Conservation (phyloP, 2,113 vertebrate genomes). For the Mungos mungo region DNA sequence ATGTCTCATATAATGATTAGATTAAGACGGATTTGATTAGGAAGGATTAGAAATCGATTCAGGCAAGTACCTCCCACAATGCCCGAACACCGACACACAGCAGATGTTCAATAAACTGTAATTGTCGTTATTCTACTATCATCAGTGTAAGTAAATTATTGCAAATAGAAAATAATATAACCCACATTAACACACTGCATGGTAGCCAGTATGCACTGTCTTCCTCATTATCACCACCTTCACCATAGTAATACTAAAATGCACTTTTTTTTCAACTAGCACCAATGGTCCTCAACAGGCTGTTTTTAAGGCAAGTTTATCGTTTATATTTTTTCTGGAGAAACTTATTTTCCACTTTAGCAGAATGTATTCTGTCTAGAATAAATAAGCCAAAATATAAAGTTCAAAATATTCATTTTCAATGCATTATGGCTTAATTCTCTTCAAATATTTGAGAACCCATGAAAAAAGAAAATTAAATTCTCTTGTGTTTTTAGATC, state of each 20-base stretch:
- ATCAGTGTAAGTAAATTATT: background rate
- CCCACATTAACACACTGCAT: background rate
- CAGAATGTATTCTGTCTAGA: background rate
- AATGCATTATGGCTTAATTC: conserved; percentile 42
- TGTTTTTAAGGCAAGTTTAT: background rate
- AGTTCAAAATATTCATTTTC: conserved; percentile 3
- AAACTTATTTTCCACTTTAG: background rate
- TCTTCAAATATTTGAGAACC: conserved; percentile 54
- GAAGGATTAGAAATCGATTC: background rate
- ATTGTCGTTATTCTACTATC: background rate
- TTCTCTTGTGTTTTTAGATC: conserved; percentile 36
- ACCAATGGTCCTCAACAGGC: background rate
- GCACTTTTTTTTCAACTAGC: background rate
- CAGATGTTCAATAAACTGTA: background rate
- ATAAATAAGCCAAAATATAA: conserved; percentile 34
- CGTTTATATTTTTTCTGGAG: background rate
- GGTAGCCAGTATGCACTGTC: background rate
- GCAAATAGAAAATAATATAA: background rate
- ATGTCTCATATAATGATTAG: background rate
- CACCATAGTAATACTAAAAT: background rate
- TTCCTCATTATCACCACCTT: fast-evolving
- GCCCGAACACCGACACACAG: background rate
- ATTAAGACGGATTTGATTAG: background rate
- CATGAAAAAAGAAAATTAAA: conserved; percentile 55
- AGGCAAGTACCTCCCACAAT: background rate